Base-by-base conservation (phyloP, 2,888 invertebrate species). In the Thumatha senex region DNA sequence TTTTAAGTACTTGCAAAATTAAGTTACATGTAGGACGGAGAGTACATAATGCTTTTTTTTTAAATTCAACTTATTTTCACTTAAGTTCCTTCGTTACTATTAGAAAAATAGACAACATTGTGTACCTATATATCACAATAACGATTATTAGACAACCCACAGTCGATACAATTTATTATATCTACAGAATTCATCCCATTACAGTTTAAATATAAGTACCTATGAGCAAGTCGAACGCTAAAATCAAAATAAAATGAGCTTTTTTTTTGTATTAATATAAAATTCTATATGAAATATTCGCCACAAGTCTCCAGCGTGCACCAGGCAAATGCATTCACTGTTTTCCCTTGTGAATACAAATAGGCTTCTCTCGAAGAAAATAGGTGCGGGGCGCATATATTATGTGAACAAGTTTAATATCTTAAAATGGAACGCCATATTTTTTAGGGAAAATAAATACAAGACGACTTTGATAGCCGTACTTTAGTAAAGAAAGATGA, bases 271-370 rank as follows among this genome's bases (percentile, higher is more conserved):
- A 62, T 54, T 8, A 31, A 31, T 31, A 67, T 58, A 64, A 72
- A 74, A 73, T 70, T 75, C 72, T 67, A 58, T 65, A 63, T 65
- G 63, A 74, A 76, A 78, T 75, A 74, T 77, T 72, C 74, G 74
- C 75, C 71, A 70, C 67, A 70, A 67, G 63, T 68, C 70, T 66
- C 56, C 49, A 59, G 65, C 71, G 65, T 81, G 80, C 80, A 78
- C 61, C 70, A 67, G 69, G 68, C 78, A 68, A 78, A 79, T 82
- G 83, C 84, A 81, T 78, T 74, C 73, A 63, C 68, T 74, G 70
- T 73, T 70, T 67, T 66, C 79, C 78, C 78, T 66, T 56, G 74
- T 73, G 84, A 84, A 84, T 84, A 84, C 83, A 84, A 84, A 84
- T 83, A 67, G 70, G 71, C 76, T 71, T 63, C 74, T 78, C 72